Base-by-base conservation (phyloP, 2,888 invertebrate genomes). In the Papilio elwesi region DNA sequence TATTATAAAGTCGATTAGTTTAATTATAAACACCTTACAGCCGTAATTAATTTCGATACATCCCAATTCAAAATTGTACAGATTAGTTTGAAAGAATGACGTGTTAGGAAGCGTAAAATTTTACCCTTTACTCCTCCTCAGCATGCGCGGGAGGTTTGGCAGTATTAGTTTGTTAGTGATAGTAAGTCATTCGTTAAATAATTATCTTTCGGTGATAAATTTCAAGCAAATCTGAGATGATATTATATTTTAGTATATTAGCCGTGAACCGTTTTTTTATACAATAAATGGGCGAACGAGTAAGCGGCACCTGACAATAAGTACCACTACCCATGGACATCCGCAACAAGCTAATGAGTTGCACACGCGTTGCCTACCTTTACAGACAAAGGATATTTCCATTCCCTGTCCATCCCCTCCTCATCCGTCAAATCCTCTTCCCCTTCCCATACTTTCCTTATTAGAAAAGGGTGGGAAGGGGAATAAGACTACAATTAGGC, bases 41-140 rank as follows among this genome's bases (percentile, higher is more conserved):
- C 4, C 6, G 16, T 55, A 11, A 55, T 7, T 6, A 11, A 5
- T 11, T 16, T 10, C 15, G 5, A 16, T 11, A 55, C 36, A 13
- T 36, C 36, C 36, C 36, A 57, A 76, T 66, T 75, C 53, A 68
- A 64, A 75, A 71, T 48, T 36, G 26, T 49, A 59, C 55, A 49
- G 55, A 65, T 71, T 48, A 74, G 59, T 68, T n/a, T 59, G 13
- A 36, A 59, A 52, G 16, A 62, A n/a, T 43, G 59, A 9, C 10
- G 15, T 15, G 67, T 70, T 53, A 73, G 51, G 48, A 64, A 77
- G 76, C 75, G 78, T 76, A 75, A 68, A 68, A 76, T 75, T 79
- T 76, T 78, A 82, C 77, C 87, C 89, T 87, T 88, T 91, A 90
- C 83, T 90, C 91, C 91, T 90, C 91, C 81, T 91, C 91, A 91